Evolutionary conservation across 2,888 invertebrate species (phyloP).

Genomic region (Philereme transversata): DNA sequence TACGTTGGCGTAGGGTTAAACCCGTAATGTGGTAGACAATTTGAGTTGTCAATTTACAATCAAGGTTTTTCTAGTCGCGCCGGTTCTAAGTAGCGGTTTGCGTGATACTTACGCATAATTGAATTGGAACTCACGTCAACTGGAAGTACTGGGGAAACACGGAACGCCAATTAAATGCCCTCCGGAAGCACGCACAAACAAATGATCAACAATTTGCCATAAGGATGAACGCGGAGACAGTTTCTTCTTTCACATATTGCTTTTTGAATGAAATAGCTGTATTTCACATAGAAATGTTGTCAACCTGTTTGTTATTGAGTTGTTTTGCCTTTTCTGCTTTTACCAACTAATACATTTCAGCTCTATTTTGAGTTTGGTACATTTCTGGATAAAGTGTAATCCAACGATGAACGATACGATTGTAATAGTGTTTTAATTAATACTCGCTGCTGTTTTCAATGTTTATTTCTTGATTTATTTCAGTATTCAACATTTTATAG

Average conservation of each 20-base stretch:
- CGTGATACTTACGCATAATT: constrained; percentile 62
- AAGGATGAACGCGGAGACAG: neutral
- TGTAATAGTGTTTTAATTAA: constrained; percentile 22
- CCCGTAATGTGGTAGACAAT: neutral
- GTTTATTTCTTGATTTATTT: constrained; percentile 6
- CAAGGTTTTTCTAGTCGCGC: constrained; percentile 6
- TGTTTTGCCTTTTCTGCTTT: neutral
- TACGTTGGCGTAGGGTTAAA: too few relatives aligned
- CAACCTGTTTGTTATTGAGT: neutral
- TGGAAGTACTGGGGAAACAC: constrained; percentile 62
- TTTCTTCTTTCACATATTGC: neutral
- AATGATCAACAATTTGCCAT: constrained; percentile 24
- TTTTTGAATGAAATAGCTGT: neutral
- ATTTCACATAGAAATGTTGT: neutral
- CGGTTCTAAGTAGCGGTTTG: constrained; percentile 43
- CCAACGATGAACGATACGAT: constrained; percentile 2
- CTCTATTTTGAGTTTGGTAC: neutral
- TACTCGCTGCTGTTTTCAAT: constrained; percentile 2
- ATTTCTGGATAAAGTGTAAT: neutral
- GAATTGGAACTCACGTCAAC: constrained; percentile 66
- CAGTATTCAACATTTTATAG: constrained; percentile 10
- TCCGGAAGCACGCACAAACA: constrained; percentile 42
- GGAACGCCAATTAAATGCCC: constrained; percentile 54
- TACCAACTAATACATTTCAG: neutral
- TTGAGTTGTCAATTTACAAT: constrained; percentile 17